Conservation (phyloP, 2,797 vertebrate species). For the Sebastes minor region DNA sequence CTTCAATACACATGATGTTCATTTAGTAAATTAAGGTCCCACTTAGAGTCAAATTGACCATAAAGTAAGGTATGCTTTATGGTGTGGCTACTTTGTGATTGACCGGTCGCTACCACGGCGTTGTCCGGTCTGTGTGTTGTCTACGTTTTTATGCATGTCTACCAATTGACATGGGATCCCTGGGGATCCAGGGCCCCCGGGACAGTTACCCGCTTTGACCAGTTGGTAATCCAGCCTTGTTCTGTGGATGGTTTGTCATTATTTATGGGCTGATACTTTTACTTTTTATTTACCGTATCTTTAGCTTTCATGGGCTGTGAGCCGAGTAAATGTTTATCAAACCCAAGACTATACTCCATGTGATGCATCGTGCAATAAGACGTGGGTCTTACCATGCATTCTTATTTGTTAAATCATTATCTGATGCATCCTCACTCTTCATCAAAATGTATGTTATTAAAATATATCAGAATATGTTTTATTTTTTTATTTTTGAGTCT, state of each 20-base stretch:
- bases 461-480: neutral
- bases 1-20: no score
- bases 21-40: no score
- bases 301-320: neutral
- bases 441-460: neutral
- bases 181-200: no score
- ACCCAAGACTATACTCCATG: neutral
- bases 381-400: neutral
- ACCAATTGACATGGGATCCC: neutral
- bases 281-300: neutral
- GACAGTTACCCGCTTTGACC: neutral
- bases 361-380: neutral
- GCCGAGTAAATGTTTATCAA: neutral
- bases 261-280: neutral
- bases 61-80: no score
- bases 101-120: no score
- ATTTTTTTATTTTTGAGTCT: neutral
- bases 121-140: no score
- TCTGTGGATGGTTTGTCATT: neutral
- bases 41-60: no score
- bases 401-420: neutral
- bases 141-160: no score
- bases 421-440: neutral
- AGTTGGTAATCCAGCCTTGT: neutral
- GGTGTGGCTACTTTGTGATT: no score